These are phyloP conservation scores for Cheirogaleus medius DNA, from an alignment of 2,113 vertebrate species.

Conservation along the genomic window DNA sequence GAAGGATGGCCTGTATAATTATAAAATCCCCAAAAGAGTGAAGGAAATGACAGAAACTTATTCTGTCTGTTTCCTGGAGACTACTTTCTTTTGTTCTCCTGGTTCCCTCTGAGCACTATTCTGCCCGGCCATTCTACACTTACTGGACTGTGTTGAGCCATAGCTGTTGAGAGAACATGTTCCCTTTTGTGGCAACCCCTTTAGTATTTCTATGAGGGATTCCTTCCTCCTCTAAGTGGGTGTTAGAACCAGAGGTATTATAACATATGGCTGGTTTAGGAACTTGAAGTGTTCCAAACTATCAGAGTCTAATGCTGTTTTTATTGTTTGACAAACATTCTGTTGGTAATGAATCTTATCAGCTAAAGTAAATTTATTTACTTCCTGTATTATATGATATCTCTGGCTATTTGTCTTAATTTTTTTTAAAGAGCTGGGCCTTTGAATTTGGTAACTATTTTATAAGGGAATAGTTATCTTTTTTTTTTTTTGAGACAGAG, in stretches of 20 bases:
- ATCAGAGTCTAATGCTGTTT: not conserved
- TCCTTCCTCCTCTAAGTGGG: not conserved
- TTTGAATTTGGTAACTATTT: constrained; percentile 39
- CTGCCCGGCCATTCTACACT: not conserved
- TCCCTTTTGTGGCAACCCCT: not conserved
- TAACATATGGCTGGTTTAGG: not conserved
- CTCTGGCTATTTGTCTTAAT: constrained; percentile 19
- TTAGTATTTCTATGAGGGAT: not conserved
- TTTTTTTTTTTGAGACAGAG: too few relatives aligned
- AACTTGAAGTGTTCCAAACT: not conserved
- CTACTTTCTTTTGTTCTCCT: not conserved
- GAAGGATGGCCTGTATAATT: not conserved
- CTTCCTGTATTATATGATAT: not conserved
- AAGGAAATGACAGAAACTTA: not conserved
- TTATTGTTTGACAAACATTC: not conserved
- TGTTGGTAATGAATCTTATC: constrained; percentile 31
- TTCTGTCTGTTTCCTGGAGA: not conserved
- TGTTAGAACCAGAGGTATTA: constrained; percentile 32
- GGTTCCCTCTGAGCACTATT: not conserved
- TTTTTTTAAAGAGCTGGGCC: not conserved
- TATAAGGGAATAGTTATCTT: too few relatives aligned
- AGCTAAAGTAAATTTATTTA: constrained; percentile 39
- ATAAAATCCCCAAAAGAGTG: not conserved
- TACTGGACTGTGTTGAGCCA: not conserved
- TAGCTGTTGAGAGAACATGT: not conserved